A percentile compares a stretch with the other conserved stretches of the same genome.
phyloP scores from a whole-genome alignment of 2,113 vertebrate species.

The Syngnathus typhle region DNA sequence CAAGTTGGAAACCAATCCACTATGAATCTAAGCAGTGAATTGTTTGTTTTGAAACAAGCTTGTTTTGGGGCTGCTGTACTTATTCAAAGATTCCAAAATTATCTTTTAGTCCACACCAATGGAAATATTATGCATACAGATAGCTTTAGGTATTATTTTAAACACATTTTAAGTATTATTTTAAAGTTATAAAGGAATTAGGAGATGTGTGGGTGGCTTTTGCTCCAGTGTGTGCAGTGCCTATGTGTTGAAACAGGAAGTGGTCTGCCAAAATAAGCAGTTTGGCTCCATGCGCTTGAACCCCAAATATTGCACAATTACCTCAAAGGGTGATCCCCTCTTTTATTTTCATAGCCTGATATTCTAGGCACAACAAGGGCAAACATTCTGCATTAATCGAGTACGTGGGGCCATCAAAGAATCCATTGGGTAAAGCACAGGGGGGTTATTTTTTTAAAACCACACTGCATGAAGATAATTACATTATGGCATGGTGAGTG shows the following conservation, averaged over 20 bases:
- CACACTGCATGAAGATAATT: constrained; percentile 52
- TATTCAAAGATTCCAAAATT: constrained; percentile 27
- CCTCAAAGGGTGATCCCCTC: not conserved
- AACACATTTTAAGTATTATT: no score
- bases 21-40: constrained; percentile 26
- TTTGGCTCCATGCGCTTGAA: not conserved
- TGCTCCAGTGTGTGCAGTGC: not conserved
- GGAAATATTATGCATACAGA: constrained; percentile 35
- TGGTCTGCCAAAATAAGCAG: not conserved
- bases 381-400: constrained; percentile 22
- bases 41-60: constrained; percentile 40
- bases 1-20: not conserved
- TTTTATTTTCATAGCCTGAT: constrained; percentile 14
- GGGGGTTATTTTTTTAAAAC: constrained; percentile 48
- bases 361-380: constrained; percentile 12
- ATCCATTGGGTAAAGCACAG: constrained; percentile 30
- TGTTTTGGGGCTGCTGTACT: constrained; percentile 24
- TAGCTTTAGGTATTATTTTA: not conserved
- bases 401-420: constrained; percentile 30
- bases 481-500: constrained; percentile 32
- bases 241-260: not conserved
- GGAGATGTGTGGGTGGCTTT: constrained; percentile 31
- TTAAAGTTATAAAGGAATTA: constrained; percentile 18
- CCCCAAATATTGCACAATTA: constrained; percentile 7
- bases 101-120: constrained; percentile 52